Evolutionary conservation across 2,113 vertebrate genomes (phyloP).

Genomic region (Osmerus mordax): DNA sequence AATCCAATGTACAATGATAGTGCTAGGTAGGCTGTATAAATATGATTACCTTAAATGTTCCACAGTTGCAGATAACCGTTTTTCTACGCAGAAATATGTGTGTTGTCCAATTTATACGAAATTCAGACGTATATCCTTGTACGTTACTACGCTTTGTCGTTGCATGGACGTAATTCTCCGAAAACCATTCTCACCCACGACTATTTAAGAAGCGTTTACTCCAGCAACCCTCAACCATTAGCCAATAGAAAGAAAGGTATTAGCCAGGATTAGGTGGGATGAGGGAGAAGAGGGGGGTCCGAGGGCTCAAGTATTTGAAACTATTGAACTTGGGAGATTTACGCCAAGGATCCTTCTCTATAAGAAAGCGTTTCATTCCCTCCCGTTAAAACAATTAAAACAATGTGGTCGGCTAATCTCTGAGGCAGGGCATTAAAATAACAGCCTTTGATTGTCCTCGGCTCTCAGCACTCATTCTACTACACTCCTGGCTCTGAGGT

Average conservation of each 20-base stretch:
- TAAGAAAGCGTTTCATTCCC: constrained; percentile 69
- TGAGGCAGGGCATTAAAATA: constrained; percentile 74
- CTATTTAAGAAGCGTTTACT: constrained; percentile 79
- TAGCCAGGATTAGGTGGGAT: constrained; percentile 78
- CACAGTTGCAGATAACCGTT: constrained; percentile 13
- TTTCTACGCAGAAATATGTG: neutral
- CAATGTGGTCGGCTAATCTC: constrained; percentile 79
- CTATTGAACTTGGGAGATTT: constrained; percentile 81
- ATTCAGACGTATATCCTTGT: constrained; percentile 29
- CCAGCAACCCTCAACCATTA: constrained; percentile 74
- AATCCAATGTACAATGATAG: too few relatives aligned
- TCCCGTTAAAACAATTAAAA: constrained; percentile 78
- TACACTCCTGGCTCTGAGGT: constrained; percentile 52
- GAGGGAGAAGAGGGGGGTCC: constrained; percentile 67
- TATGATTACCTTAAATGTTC: constrained; percentile 43
- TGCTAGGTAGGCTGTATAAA: too few relatives aligned
- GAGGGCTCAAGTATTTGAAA: constrained; percentile 76
- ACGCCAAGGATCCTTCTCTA: constrained; percentile 68
- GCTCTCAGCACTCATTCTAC: constrained; percentile 56
- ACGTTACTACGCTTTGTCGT: constrained; percentile 41
- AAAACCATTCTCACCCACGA: constrained; percentile 64
- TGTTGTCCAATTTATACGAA: constrained; percentile 22
- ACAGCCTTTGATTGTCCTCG: constrained; percentile 74
- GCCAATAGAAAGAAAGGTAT: constrained; percentile 82
- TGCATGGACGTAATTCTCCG: constrained; percentile 48